Base-by-base conservation (phyloP, 1,140 invertebrate species). In the Procambarus clarkii region DNA sequence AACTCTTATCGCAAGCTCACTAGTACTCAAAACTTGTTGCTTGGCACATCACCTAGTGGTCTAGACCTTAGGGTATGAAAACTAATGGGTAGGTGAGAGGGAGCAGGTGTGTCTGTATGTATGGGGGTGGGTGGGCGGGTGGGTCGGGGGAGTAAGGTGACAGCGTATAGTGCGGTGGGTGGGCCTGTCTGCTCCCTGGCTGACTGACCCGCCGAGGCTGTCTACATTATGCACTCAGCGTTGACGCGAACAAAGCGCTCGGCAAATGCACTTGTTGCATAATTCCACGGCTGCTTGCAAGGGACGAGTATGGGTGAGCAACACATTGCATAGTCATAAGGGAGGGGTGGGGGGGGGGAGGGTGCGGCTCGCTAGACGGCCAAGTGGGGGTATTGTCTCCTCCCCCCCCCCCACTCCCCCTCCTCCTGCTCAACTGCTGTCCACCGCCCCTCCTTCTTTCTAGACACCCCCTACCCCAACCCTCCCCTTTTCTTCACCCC, bases 241-340 rank as follows among this genome's bases (percentile, higher is more conserved):
- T 89, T 89, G 87, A 89, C 87, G 79, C 60, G 80, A 80, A 89
- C 87, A 89, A 89, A 89, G 87, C 87, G 87, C 87, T 89, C 87
- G 82, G 87, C 87, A 89, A 89, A 89, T 89, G 80, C 87, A 89
- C 69, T 89, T 89, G 87, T 83, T 89, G 87, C 87, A 89, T 89
- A 89, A 89, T 89, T 89, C 80, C 87, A 83, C 87, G 69, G 78
- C 45, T 89, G 87, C 87, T 89, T 89, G 87, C 87, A 82, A 89
- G 87, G 87, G 87, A 89, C 77, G 87, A 89, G 87, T 89, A 89
- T 77, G 80, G 87, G 80, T 46, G 60, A 77, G 79, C 69, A 82
- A 89, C 78, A 48, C 87, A 83, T 89, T 81, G 50, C 34, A 76
- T 89, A 89, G 80, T 81, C 46, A 83, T 89, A 76, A 89, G 79